Evolutionary conservation across 2,888 invertebrate genomes (phyloP).

Genomic region (Piscicola geometra): DNA sequence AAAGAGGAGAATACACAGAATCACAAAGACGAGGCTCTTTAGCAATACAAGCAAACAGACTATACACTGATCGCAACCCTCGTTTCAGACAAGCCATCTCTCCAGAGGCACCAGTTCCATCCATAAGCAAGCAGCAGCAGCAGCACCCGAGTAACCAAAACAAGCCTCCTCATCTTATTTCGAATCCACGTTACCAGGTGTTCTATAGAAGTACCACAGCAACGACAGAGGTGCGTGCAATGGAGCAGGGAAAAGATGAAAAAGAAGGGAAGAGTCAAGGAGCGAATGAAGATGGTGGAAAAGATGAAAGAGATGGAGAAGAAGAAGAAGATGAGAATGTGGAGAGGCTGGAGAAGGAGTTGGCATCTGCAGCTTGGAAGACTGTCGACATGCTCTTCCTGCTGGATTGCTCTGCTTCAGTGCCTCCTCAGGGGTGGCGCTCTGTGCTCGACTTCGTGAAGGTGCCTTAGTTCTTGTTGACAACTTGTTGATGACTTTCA

Average conservation of each 20-base stretch:
- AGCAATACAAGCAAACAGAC: too few relatives aligned
- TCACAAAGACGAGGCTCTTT: too few relatives aligned
- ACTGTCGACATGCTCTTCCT: slow-evolving; percentile 46
- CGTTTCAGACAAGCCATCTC: too few relatives aligned
- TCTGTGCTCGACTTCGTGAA: slow-evolving; percentile 44
- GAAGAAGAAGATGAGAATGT: slow-evolving; percentile 18
- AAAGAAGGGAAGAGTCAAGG: not conserved
- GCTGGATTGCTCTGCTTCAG: slow-evolving; percentile 45
- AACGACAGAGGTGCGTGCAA: too few relatives aligned
- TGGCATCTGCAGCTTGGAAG: slow-evolving; percentile 9
- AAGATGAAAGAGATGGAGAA: not conserved
- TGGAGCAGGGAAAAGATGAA: not conserved
- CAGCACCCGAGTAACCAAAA: too few relatives aligned
- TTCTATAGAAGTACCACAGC: too few relatives aligned
- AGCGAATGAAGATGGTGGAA: not conserved
- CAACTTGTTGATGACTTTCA: not conserved
- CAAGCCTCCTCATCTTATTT: too few relatives aligned
- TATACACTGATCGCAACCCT: too few relatives aligned
- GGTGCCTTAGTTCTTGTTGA: not conserved
- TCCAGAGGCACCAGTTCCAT: too few relatives aligned
- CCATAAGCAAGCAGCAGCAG: too few relatives aligned
- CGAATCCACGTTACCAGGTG: too few relatives aligned
- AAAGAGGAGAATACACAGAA: too few relatives aligned
- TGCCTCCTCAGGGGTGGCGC: slow-evolving; percentile 43
- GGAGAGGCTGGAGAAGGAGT: not conserved